Base-by-base conservation (phyloP, 2,888 invertebrate species). In the Ennomos quercinarius region DNA sequence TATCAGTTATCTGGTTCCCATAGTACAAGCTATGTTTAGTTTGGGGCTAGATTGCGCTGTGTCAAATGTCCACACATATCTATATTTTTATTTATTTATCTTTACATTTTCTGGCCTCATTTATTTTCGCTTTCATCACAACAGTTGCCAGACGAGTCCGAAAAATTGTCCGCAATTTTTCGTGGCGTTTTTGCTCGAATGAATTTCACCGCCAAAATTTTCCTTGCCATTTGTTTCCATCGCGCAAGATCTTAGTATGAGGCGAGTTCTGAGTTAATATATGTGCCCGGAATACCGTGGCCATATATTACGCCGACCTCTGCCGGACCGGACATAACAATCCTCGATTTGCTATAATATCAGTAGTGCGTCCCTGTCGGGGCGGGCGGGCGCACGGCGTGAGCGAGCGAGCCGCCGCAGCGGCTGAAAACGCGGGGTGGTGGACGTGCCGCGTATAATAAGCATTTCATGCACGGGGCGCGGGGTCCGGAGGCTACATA, bases 391-490 rank as follows among this genome's bases (percentile, higher is more conserved):
- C 76, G 65, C 73, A 66, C 67, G 61, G 79, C 73, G 78, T 72
- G 87, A 81, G 87, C 68, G 87, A 87, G 87, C 78, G 84, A 83
- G 84, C 72, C 74, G 77, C 71, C 70, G 72, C 72, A 75, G 66
- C 70, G 79, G 78, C 79, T 78, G 84, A 81, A 84, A 77, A 78
- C 80, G 87, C 85, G 85, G 88, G 89, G 87, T 83, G 86, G 87
- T 82, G 81, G 86, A 93, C 93, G 93, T 93, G 93, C 93, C 93
- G 89, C 90, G 93, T 92, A 93, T 93, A 93, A 93, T 93, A 93
- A 93, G 93, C 93, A 93, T 92, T 93, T 94, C 94, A 94, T 93
- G 94, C 93, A 92, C 86, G 90, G 91, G 93, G 88, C 87, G 86
- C 87, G 87, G 80, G 81, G 76, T 76, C 74, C 59, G 45, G 81